phyloP scores from a whole-genome alignment of 2,113 vertebrate species.

The Lepus americanus region DNA sequence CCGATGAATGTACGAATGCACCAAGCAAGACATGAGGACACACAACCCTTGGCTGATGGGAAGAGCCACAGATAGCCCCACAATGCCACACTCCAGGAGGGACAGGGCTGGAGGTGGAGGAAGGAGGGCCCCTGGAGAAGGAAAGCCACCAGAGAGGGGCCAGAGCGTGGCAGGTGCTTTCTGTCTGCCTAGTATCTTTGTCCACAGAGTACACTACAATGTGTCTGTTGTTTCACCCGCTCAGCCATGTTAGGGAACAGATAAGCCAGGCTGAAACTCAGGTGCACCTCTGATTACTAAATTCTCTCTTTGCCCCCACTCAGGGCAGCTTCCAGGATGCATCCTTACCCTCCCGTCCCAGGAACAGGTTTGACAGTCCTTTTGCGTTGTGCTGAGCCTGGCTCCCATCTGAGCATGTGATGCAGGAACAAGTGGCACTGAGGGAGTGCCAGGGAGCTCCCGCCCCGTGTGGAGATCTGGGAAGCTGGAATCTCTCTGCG shows the following conservation, averaged over 20 bases:
- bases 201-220: no score
- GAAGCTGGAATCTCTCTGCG: background rate
- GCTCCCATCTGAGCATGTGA: background rate
- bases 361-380: no score
- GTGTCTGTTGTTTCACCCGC: background rate
- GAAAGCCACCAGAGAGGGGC: no score
- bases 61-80: background rate
- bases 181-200: background rate
- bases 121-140: background rate
- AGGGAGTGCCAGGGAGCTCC: no score
- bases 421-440: background rate
- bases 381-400: no score
- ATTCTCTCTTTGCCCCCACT: background rate
- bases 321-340: background rate
- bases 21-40: no score
- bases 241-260: background rate
- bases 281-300: background rate
- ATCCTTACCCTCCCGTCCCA: background rate
- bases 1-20: no score
- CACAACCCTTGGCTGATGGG: fast-evolving
- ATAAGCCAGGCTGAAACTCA: background rate
- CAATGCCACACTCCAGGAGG: background rate
- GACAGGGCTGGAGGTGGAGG: background rate
- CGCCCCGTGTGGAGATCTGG: background rate
- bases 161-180: no score